These are phyloP conservation scores for Lasioglossum zephyrum DNA, from an alignment of 2,888 invertebrate genomes.

Conservation along the genomic window DNA sequence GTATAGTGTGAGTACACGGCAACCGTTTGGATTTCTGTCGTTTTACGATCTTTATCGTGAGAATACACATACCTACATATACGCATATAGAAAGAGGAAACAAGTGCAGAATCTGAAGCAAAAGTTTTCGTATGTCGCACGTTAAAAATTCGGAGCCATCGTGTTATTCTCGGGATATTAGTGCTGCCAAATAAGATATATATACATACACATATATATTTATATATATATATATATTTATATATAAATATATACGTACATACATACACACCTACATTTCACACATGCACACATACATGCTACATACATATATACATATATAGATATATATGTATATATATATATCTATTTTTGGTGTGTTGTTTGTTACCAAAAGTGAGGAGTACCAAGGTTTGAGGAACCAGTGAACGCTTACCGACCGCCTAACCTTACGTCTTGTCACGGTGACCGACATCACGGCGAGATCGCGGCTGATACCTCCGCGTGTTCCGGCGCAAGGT, in stretches of 20 bases:
- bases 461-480: constrained; percentile 72
- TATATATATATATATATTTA: not conserved
- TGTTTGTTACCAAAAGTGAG: constrained; percentile 64
- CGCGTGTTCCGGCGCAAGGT: constrained; percentile 74
- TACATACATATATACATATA: not conserved
- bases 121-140: constrained; percentile 42
- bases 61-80: constrained; percentile 15
- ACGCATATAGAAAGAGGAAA: constrained; percentile 37
- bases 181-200: constrained; percentile 48
- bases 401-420: constrained; percentile 57
- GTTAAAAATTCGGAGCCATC: constrained; percentile 30
- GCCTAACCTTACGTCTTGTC: constrained; percentile 62
- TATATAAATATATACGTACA: too few relatives aligned
- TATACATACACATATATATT: not conserved
- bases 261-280: not conserved
- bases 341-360: constrained; percentile 62
- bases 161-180: constrained; percentile 51
- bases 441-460: constrained; percentile 73
- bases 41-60: constrained; percentile 36
- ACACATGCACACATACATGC: not conserved
- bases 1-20: constrained; percentile 53
- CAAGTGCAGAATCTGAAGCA: constrained; percentile 43
- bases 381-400: constrained; percentile 48
- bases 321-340: not conserved
- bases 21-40: constrained; percentile 13